Conservation (phyloP, 2,113 vertebrate species). For the Rhineura floridana region DNA sequence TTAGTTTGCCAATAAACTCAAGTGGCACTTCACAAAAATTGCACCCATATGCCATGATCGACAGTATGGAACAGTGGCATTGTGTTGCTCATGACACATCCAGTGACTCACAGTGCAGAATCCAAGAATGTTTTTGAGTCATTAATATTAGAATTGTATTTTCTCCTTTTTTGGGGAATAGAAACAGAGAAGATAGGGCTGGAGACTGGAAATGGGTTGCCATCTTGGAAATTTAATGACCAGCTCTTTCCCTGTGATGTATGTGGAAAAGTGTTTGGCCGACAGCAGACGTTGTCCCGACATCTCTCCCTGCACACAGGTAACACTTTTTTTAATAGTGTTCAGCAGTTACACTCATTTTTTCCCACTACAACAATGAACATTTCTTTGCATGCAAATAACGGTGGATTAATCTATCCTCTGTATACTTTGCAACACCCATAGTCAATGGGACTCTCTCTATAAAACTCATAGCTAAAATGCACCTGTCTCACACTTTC, state of each 20-base stretch:
- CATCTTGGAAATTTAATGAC: constrained; percentile 91
- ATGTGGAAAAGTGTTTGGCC: constrained; percentile 96
- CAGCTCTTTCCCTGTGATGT: constrained; percentile 95
- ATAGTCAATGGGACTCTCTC: neutral
- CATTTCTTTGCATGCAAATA: neutral
- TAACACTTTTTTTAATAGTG: constrained; percentile 38
- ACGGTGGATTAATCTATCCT: neutral
- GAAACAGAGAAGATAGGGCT: constrained; percentile 87
- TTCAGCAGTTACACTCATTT: neutral
- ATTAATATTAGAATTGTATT: constrained; percentile 42
- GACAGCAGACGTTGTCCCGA: constrained; percentile 95
- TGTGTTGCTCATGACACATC: constrained; percentile 24
- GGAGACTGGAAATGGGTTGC: constrained; percentile 88
- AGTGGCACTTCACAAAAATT: neutral
- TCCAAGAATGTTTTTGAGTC: constrained; percentile 25
- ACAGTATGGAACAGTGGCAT: neutral
- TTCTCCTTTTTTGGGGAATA: constrained; percentile 65
- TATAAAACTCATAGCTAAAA: neutral
- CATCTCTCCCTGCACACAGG: constrained; percentile 97
- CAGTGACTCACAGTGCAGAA: constrained; percentile 34
- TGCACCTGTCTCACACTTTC: neutral
- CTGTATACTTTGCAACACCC: neutral
- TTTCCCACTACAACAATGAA: neutral
- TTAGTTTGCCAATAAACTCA: no score
- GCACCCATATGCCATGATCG: constrained; percentile 14